phyloP scores from a whole-genome alignment of 2,113 vertebrate genomes.

The Naja naja region DNA sequence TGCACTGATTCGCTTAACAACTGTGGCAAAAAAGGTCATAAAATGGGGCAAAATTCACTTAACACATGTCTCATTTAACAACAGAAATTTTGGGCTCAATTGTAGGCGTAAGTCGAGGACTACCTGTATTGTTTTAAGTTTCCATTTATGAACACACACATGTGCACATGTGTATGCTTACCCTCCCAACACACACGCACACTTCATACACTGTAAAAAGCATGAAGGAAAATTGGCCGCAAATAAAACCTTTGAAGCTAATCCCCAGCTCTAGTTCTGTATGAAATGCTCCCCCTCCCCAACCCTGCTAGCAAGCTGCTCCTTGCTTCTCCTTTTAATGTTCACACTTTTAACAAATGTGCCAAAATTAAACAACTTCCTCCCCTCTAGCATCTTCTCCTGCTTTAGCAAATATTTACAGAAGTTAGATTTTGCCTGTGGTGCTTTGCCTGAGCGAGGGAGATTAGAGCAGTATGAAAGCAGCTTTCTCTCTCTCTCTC shows the following conservation, averaged over 20 bases:
- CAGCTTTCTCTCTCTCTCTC: neutral
- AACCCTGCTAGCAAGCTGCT: neutral
- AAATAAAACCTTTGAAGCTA: slow-evolving; percentile 15
- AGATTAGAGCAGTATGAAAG: slow-evolving; percentile 21
- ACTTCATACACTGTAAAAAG: neutral
- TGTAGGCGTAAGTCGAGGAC: too few species aligned
- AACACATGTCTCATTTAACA: too few species aligned
- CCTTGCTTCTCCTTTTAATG: slow-evolving; percentile 20
- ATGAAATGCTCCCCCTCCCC: neutral
- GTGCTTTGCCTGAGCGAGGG: slow-evolving; percentile 24
- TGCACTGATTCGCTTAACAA: too few species aligned
- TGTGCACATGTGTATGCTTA: neutral
- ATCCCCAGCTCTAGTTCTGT: neutral
- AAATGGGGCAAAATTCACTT: too few species aligned
- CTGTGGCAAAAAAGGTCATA: too few species aligned
- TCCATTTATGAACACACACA: neutral
- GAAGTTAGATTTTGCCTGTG: slow-evolving; percentile 31
- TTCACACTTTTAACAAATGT: slow-evolving; percentile 28
- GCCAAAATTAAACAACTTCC: slow-evolving; percentile 34
- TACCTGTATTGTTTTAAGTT: neutral
- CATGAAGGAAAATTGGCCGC: neutral
- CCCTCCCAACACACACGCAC: neutral
- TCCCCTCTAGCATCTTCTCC: slow-evolving; percentile 25
- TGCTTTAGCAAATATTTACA: slow-evolving; percentile 34
- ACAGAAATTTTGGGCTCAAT: too few species aligned